Base-by-base conservation (phyloP, 1,140 invertebrate genomes). In the Zaprionus vittiger region DNA sequence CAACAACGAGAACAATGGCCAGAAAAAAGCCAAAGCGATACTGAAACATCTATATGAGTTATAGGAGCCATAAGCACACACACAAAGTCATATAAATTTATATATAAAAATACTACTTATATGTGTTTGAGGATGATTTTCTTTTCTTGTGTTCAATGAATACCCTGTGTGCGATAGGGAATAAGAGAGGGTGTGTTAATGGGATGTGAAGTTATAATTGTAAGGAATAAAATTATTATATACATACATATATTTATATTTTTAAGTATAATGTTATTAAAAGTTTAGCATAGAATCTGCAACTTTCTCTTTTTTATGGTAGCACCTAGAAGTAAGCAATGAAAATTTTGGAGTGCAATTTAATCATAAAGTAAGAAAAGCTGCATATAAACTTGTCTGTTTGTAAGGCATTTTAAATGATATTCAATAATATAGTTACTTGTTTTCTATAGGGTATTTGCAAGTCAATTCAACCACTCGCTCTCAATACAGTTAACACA, bases 1-100 rank as follows among this genome's bases (percentile, higher is more conserved):
- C 66, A 83, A 66, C 61, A 80, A 70, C 66, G 76, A 57, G 62
- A 72, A 38, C 77, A 86, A 80, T 83, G 65, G 83, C 52, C 63
- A 59, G 71, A 84, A 85, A 82, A 71, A 84, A 80, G 57, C 68
- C 61, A 76, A 85, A 68, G 47, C 79, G 66, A 75, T 73, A 54
- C 75, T 61, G 73, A 73, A 68, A 77, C 60, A 44, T 60, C n/a
- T 59, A 69, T 81, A 77, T 76, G 22, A 76, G 22, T 66, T 26
- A 56, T 56, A 26, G 20, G 20, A 22, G 47, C 14, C 15, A 56
- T 15, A 26, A 15, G 44, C 31, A 65, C 77, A 47, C 74, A 52
- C 55, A 63, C 63, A 55, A 59, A 44, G 67, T 49, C 56, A 34
- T 38, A 63, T 67, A 52, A 38, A 57, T 55, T 47, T 56, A 66